Conservation (phyloP, 2,888 invertebrate genomes). For the Pseudococcus viburni region DNA sequence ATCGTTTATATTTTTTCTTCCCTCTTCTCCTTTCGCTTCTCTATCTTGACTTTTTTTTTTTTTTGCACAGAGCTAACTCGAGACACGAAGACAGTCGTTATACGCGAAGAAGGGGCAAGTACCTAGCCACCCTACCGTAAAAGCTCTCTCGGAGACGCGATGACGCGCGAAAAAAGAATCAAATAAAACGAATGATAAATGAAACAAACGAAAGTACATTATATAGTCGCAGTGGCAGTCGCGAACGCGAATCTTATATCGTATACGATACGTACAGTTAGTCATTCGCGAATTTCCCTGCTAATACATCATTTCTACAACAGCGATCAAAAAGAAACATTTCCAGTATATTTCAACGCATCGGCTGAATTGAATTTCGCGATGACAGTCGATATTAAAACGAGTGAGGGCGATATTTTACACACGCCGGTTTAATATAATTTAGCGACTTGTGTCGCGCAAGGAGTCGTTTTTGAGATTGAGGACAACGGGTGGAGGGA, state of each 20-base stretch:
- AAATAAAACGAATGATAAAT: conserved; percentile 58
- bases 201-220: conserved; percentile 51
- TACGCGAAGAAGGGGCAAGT: too few species aligned
- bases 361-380: conserved; percentile 34
- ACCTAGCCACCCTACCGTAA: background rate
- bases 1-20: background rate
- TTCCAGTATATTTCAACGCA: conserved; percentile 10
- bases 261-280: conserved; percentile 10
- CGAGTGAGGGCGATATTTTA: conserved; percentile 35
- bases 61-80: background rate
- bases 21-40: background rate
- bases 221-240: conserved; percentile 1
- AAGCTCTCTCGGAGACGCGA: background rate
- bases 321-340: conserved; percentile 45
- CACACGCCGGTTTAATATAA: conserved; percentile 45
- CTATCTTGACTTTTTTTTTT: too few species aligned
- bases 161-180: conserved; percentile 54
- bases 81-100: background rate
- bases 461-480: background rate
- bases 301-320: conserved; percentile 50
- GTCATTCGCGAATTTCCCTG: conserved; percentile 4
- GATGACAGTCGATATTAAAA: conserved; percentile 52
- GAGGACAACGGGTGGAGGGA: background rate
- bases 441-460: conserved; percentile 28
- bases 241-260: background rate